Evolutionary conservation across 2,888 invertebrate species (phyloP), one percentile per base, ranked within the genome.

Genomic region (Mesochorus sp.): DNA sequence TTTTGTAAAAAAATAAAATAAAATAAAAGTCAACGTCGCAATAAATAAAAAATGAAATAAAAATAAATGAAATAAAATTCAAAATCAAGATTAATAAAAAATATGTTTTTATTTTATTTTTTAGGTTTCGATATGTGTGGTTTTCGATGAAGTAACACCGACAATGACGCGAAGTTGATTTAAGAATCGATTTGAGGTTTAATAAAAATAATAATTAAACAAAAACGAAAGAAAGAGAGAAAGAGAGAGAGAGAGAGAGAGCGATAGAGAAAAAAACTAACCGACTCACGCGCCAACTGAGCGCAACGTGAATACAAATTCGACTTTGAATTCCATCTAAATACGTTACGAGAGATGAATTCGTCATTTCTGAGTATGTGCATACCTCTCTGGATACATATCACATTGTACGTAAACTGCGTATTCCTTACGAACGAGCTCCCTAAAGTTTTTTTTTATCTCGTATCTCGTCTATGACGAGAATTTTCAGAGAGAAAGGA

Each of bases 401-500:
- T n/a, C n/a, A n/a, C n/a, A n/a, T n/a, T n/a, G n/a, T n/a, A n/a
- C n/a, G n/a, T n/a, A n/a, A n/a, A n/a, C n/a, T n/a, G n/a, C n/a
- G n/a, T n/a, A n/a, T n/a, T n/a, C n/a, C n/a, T n/a, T n/a, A n/a
- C n/a, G n/a, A n/a, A n/a, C n/a, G n/a, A n/a, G n/a, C n/a, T n/a
- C n/a, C n/a, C n/a, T n/a, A n/a, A n/a, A n/a, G n/a, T n/a, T n/a
- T n/a, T n/a, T n/a, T n/a, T n/a, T n/a, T n/a, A n/a, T n/a, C n/a
- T n/a, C n/a, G n/a, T 17, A n/a, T 42, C 28, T 31, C 19, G 21
- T 53, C 8, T 21, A n/a, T n/a, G n/a, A 47, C 44, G 37, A 57
- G 31, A 72, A 77, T 55, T 77, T 81, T 59, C 44, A 70, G 51
- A n/a, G n/a, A n/a, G n/a, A n/a, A n/a, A 71, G 57, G 57, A 39